These are phyloP conservation scores for Apoderus coryli DNA, from an alignment of 2,888 invertebrate species.

Conservation along the genomic window DNA sequence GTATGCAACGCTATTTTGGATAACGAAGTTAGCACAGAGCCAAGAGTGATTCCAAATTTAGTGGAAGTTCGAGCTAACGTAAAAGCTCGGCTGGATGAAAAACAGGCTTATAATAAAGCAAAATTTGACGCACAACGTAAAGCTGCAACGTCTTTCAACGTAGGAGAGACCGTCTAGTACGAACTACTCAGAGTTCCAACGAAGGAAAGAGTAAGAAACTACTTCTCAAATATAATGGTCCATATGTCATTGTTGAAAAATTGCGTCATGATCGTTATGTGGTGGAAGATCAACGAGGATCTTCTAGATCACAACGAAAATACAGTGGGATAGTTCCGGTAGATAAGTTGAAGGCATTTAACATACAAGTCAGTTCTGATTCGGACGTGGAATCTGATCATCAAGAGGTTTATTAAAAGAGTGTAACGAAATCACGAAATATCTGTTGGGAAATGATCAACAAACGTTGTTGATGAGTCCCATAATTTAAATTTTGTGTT, in stretches of 20 bases:
- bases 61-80: constrained; percentile 1
- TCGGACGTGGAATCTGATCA: constrained; percentile 2
- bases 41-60: neutral
- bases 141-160: neutral
- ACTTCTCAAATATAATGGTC: constrained; percentile 10
- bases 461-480: no score
- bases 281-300: constrained; percentile 2
- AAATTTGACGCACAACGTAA: constrained; percentile 7
- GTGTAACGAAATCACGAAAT: no score
- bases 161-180: constrained; percentile 9
- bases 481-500: no score
- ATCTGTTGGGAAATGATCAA: no score
- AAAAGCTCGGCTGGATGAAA: neutral
- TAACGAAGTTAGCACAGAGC: constrained; percentile 5
- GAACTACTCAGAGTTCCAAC: neutral
- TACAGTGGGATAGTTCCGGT: constrained; percentile 4
- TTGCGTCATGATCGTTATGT: constrained; percentile 6
- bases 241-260: constrained; percentile 8
- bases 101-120: constrained; percentile 6
- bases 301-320: constrained; percentile 2
- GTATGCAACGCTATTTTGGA: constrained; percentile 8
- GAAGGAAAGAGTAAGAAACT: constrained; percentile 11
- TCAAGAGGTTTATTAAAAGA: no score
- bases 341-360: constrained; percentile 1
- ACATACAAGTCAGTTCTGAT: constrained; percentile 3